Evolutionary conservation across 1,140 invertebrate genomes (phyloP), one percentile per base, ranked within the genome.

Genomic region (Charaxes varanes): DNA sequence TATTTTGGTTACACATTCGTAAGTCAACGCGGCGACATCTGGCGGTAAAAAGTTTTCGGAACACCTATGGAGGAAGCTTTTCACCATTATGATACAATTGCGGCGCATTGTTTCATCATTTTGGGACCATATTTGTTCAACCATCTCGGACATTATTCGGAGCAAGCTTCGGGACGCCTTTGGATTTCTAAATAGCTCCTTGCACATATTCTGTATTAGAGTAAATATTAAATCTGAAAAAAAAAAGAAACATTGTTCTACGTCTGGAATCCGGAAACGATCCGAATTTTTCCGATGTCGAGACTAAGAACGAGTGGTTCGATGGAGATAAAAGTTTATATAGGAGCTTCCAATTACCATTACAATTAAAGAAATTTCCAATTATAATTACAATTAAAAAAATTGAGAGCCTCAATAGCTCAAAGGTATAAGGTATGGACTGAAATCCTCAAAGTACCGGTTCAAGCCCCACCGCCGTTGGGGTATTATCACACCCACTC

Each of bases 31-130:
- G 0, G 62, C 69, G 2, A 78, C 63, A 11, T 45, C 28, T 3
- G 73, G 62, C 2, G 78, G 66, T 23, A 76, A 80, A 30, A 52
- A 65, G 32, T 53, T 33, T n/a, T 68, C 67, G 11, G 44, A 46
- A 35, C 73, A 71, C 7, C 72, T 47, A 11, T 64, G 53, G 12
- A 74, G 41, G 15, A 76, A 79, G 23, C 76, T 61, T 28, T 65
- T 70, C 4, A 83, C 47, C 73, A 83, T 80, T 6, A 80, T 83
- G 4, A 62, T 34, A 41, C 70, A 70, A 37, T 83, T 83, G n/a
- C 70, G 53, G 23, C 59, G 60, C 26, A 62, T 61, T 10, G 44
- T 43, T 14, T 36, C 38, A 13, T 70, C 53, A 8, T 51, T 28
- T 6, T 38, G 15, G 6, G 21, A 26, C 63, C 70, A 79, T 27